Conservation (phyloP, 2,113 vertebrate species). For the Synchiropus splendidus region DNA sequence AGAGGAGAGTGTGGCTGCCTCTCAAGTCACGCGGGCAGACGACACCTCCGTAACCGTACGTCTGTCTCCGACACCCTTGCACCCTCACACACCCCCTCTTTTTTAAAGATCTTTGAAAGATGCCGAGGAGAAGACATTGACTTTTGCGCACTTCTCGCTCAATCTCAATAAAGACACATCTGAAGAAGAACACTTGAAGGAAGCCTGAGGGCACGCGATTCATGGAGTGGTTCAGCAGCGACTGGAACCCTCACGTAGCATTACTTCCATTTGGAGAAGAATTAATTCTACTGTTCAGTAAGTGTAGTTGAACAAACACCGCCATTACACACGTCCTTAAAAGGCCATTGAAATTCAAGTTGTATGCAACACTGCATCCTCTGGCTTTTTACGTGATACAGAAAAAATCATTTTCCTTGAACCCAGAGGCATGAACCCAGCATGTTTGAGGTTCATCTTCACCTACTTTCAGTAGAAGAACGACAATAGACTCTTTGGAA, state of each 20-base stretch:
- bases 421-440: too few relatives aligned
- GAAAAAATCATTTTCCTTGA: too few relatives aligned
- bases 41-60: slow-evolving; percentile 9
- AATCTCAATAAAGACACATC: slow-evolving; percentile 12
- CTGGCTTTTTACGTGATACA: too few relatives aligned
- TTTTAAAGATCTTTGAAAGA: slow-evolving; percentile 2
- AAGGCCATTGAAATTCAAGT: too few relatives aligned
- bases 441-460: too few relatives aligned
- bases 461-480: too few relatives aligned
- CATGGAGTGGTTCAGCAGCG: slow-evolving; percentile 8
- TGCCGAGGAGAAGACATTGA: slow-evolving; percentile 7
- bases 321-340: too few relatives aligned
- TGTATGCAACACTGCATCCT: too few relatives aligned
- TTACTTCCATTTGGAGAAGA: too few relatives aligned
- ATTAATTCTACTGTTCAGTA: too few relatives aligned
- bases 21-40: slow-evolving; percentile 19
- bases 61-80: slow-evolving; percentile 4
- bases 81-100: neutral
- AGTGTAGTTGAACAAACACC: too few relatives aligned
- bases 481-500: too few relatives aligned
- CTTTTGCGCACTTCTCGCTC: slow-evolving; percentile 8
- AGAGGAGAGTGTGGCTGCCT: slow-evolving; percentile 13
- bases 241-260: neutral
- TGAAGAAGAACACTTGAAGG: slow-evolving; percentile 1
- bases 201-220: neutral